Evolutionary conservation across 2,888 invertebrate species (phyloP), one percentile per base, ranked within the genome.

Genomic region (Mactromeris polynyma): DNA sequence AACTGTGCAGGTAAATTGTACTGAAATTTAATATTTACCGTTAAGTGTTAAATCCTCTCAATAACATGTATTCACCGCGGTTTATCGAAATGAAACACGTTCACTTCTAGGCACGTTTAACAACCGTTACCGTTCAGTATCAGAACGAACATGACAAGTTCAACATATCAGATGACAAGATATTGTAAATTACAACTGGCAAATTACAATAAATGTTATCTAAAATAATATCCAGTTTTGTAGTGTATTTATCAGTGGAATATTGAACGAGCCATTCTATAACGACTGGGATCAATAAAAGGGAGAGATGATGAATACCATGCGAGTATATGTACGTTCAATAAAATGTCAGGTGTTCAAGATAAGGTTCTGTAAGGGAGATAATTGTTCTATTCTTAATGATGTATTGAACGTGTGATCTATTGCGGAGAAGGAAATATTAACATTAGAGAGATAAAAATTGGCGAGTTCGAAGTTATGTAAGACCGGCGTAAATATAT

Each of bases 171-270:
- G 4, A 64, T n/a, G 3, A n/a, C n/a, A n/a, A 2, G 58, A 64
- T 58, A 26, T 64, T 1, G 26, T 6, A 4, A 64, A 6, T 26
- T 26, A 26, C 26, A 26, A 7, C 58, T 64, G 58, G 26, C n/a
- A 64, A 64, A 64, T 19, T 11, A 73, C 73, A 73, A 33, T 33
- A 73, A 33, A 33, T 73, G 36, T 73, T 73, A 73, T 73, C 73
- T 73, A 19, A 33, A 73, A 17, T 36, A 36, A 33, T 73, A 33
- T 17, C 58, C 58, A 64, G 58, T n/a, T 46, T 26, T 26, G 58
- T 58, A 26, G 9, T n/a, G 73, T 36, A 73, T 17, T 7, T 33
- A 73, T 33, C 9, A 33, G 33, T 33, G 3, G 36, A 2, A 4
- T 73, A 73, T 73, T 33, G 73, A 73, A 73, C 26, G n/a, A 58